These are phyloP conservation scores for human (Homo sapiens) DNA, from an alignment of 2,113 vertebrate genomes.

Conservation along the genomic window GRCh38 chr4:132505001-132505500, in stretches of 20 bases:
- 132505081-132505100: background rate
- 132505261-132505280: background rate
- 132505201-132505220: background rate
- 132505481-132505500: background rate
- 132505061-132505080: background rate
- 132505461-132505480: background rate
- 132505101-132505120: background rate
- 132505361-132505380: background rate
- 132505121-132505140: background rate
- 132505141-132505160: background rate
- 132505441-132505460: background rate
- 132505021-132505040: background rate
- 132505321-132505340: background rate
- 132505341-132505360: background rate
- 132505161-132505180: background rate
- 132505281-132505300: background rate
- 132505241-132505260: background rate
- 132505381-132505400: background rate
- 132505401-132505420: background rate
- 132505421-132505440: background rate
- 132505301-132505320: background rate
- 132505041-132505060: background rate
- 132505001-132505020: background rate
- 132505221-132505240: background rate
- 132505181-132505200: background rate